These are phyloP conservation scores for Meliscaeva auricollis DNA, from an alignment of 2,888 invertebrate species.

Conservation along the genomic window DNA sequence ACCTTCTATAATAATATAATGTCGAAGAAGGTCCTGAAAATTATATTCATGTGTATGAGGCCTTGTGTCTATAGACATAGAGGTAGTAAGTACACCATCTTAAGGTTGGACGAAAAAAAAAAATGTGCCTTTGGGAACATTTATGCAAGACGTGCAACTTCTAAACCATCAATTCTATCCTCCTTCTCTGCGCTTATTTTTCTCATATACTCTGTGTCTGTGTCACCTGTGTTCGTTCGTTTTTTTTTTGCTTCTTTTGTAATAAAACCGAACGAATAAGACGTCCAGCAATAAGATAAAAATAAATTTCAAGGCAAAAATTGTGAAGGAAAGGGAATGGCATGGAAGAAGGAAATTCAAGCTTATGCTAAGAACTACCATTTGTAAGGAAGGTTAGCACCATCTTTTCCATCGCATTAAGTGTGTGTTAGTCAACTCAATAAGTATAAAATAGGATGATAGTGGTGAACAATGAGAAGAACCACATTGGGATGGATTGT, in stretches of 20 bases:
- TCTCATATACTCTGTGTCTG: slow-evolving; percentile 1
- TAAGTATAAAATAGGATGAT: slow-evolving; percentile 26
- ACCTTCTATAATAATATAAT: slow-evolving; percentile 19
- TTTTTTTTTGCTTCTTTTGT: neutral
- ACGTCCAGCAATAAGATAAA: slow-evolving; percentile 15
- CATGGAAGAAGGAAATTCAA: slow-evolving; percentile 19
- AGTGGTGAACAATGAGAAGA: slow-evolving; percentile 12
- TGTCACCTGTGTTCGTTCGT: slow-evolving; percentile 23
- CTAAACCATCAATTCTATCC: slow-evolving; percentile 43
- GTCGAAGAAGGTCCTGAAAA: slow-evolving; percentile 30
- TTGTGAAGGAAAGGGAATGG: neutral
- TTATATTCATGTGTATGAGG: slow-evolving; percentile 56
- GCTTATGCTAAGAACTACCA: slow-evolving; percentile 54
- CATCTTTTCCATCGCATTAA: slow-evolving; percentile 52
- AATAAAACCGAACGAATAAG: slow-evolving; percentile 13
- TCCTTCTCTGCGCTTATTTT: neutral
- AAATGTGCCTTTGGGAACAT: slow-evolving; percentile 40
- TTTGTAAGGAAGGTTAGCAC: slow-evolving; percentile 58
- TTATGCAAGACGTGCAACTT: slow-evolving; percentile 64
- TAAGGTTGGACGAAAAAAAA: neutral
- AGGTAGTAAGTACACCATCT: neutral
- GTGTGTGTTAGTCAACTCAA: slow-evolving; percentile 46
- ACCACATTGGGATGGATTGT: slow-evolving; percentile 12
- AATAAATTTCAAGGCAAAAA: neutral
- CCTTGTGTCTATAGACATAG: slow-evolving; percentile 18